Percentiles rank a stretch among this genome's conserved stretches.
Conservation (phyloP, 2,888 invertebrate genomes). For the Cheilosia scutellata region DNA sequence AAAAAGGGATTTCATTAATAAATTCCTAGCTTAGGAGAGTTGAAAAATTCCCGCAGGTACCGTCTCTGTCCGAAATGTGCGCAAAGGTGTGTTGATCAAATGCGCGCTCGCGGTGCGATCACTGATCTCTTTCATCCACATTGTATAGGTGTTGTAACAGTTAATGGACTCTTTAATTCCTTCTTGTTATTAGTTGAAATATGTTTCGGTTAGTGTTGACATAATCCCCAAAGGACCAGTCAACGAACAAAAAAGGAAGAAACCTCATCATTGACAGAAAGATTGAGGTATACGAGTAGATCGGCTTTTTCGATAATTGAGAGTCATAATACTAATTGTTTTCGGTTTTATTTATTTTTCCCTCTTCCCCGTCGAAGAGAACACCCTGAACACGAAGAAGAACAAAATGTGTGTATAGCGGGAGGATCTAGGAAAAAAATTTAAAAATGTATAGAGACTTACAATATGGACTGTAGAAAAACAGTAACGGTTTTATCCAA, state of each 20-base stretch:
- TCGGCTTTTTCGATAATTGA: slow-evolving; percentile 2
- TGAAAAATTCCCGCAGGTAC: slow-evolving; percentile 3
- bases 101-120: slow-evolving; percentile 20
- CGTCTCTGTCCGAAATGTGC: neutral
- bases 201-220: slow-evolving; percentile 33
- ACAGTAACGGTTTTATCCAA: slow-evolving; percentile 37
- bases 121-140: slow-evolving; percentile 38
- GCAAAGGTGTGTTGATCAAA: slow-evolving; percentile 14
- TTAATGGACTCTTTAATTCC: slow-evolving; percentile 35
- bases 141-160: slow-evolving; percentile 3
- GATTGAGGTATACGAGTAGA: neutral
- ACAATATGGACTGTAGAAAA: slow-evolving; percentile 34
- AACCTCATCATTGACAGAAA: slow-evolving; percentile 4
- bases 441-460: slow-evolving; percentile 22
- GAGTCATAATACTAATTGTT: slow-evolving; percentile 35
- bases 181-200: slow-evolving; percentile 22
- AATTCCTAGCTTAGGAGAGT: slow-evolving; percentile 48
- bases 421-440: neutral
- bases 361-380: neutral
- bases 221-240: slow-evolving; percentile 28
- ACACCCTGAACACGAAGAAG: slow-evolving; percentile 33
- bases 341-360: slow-evolving; percentile 22
- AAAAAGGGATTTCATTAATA: slow-evolving; percentile 56
- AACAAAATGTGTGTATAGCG: slow-evolving; percentile 55
- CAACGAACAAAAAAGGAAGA: neutral